Evolutionary conservation across 53 echinoderm and acorn worm species (phyloP), one percentile per base, ranked within the genome.

Genomic region (Actinopyga echinites): DNA sequence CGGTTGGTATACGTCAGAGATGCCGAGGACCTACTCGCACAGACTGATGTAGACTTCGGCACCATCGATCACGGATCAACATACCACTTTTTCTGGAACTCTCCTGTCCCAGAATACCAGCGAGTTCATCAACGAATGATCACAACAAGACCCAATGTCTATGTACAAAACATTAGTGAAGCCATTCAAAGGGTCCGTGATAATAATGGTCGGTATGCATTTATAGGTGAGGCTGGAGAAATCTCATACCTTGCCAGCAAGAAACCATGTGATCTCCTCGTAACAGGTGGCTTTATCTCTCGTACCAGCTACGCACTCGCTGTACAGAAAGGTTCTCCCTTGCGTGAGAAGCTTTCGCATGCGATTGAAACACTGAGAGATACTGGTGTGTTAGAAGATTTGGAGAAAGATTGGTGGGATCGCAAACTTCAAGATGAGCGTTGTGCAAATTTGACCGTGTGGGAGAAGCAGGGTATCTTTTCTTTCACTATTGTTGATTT

Each of bases 341-440:
- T 94, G 20, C 56, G 58, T 20, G 94, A 92, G 35, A 90, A 92
- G 74, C 82, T 99, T 34, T 94, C 94, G 2, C 88, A 88, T 23
- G 99, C 99, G 61, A 94, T 99, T 29, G 92, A 92, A 83, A 92
- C 94, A 12, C 86, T 99, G 2, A 86, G 99, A n/a, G 99, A 99
- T 69, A 92, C 92, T 0, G 94, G 99, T 11, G 92, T 91, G 21
- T 81, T 99, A 66, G 94, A 99, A 29, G 92, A 94, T 32, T 83
- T 99, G 13, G 90, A 99, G 56, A 74, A 92, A 19, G 92, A 99
- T 56, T 99, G 99, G 99, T 99, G 99, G 99, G 89, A 96, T 56
- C 84, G 87, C 56, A 93, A 96, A 23, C 29, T 43, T 1, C 73
- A 52, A 43, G 67, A 80, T 21, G 44, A 56, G 29, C 79, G 89